These are phyloP conservation scores for Neria commutata DNA, from an alignment of 2,888 invertebrate genomes.

Conservation along the genomic window DNA sequence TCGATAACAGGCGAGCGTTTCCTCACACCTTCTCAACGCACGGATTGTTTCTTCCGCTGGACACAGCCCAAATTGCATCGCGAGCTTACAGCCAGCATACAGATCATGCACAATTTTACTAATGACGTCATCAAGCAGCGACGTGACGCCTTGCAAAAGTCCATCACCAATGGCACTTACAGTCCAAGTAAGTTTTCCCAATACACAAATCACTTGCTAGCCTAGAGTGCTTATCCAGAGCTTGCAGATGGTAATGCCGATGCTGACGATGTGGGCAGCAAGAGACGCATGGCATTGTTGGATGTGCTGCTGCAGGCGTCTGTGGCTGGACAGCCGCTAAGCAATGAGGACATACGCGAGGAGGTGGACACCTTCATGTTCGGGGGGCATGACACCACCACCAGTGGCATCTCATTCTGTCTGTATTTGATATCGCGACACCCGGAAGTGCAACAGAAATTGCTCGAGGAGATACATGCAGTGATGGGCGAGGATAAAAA, in stretches of 20 bases:
- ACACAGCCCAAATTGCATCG: constrained; percentile 36
- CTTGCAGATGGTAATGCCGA: constrained; percentile 30
- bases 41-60: constrained; percentile 39
- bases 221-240: too few relatives aligned
- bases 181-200: constrained; percentile 23
- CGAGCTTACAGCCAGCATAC: constrained; percentile 35
- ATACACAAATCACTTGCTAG: too few relatives aligned
- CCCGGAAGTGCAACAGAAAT: constrained; percentile 48
- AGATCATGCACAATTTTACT: constrained; percentile 48
- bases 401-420: constrained; percentile 52
- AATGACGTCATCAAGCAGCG: constrained; percentile 47
- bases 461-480: constrained; percentile 48
- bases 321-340: constrained; percentile 66
- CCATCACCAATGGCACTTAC: constrained; percentile 29
- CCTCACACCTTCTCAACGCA: constrained; percentile 41
- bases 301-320: constrained; percentile 70
- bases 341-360: constrained; percentile 68
- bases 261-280: constrained; percentile 63
- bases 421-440: constrained; percentile 51
- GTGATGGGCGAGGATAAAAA: constrained; percentile 49
- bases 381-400: constrained; percentile 63
- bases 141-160: constrained; percentile 34
- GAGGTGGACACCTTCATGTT: constrained; percentile 74
- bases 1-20: constrained; percentile 41
- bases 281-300: constrained; percentile 70